Conservation (phyloP, 2,113 vertebrate genomes). For the Prinia subflava region DNA sequence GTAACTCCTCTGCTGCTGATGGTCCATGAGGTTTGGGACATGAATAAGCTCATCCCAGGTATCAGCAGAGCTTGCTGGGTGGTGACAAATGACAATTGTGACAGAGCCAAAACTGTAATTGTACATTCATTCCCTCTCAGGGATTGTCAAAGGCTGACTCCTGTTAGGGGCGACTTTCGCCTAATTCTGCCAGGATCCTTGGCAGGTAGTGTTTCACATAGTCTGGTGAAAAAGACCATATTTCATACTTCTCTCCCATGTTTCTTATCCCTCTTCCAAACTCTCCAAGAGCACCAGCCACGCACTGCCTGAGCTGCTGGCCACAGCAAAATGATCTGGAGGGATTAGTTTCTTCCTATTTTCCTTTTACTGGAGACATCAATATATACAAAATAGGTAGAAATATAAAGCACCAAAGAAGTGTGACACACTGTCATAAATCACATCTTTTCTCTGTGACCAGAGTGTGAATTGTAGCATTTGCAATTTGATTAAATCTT, state of each 20-base stretch:
- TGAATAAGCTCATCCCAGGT: not conserved
- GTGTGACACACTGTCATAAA: not conserved
- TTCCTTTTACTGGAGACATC: not conserved
- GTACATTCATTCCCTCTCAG: not conserved
- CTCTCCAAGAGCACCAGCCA: accelerated
- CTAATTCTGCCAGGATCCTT: not conserved
- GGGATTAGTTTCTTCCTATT: not conserved
- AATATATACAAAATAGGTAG: not conserved
- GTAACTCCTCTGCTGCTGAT: not conserved
- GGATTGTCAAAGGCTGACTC: not conserved
- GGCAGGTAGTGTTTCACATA: not conserved
- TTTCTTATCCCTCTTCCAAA: not conserved
- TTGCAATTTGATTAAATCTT: not conserved
- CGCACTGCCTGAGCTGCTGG: not conserved
- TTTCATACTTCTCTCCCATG: not conserved
- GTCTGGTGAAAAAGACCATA: not conserved
- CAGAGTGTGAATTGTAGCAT: not conserved
- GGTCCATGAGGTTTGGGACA: not conserved
- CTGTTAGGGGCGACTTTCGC: not conserved
- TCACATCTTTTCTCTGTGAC: not conserved
- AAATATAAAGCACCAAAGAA: not conserved
- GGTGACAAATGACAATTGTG: not conserved
- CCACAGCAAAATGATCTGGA: not conserved
- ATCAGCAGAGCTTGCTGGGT: not conserved
- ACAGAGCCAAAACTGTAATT: not conserved